phyloP scores from a whole-genome alignment of 2,888 invertebrate genomes.

The Xestia rhomboidea region DNA sequence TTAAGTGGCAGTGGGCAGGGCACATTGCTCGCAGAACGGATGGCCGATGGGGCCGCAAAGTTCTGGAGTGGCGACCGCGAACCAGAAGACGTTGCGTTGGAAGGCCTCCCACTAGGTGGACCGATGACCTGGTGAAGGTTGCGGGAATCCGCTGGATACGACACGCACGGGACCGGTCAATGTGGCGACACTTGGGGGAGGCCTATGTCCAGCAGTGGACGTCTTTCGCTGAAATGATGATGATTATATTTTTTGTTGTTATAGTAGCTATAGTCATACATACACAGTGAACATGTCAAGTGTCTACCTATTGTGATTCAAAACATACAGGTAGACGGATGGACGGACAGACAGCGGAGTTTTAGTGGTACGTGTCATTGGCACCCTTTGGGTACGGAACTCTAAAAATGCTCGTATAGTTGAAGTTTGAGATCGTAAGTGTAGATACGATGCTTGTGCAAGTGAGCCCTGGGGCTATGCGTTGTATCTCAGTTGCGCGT shows the following conservation, averaged over 20 bases:
- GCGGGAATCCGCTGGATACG: too few species aligned
- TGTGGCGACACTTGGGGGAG: too few species aligned
- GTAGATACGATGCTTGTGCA: conserved; percentile 78
- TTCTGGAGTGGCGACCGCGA: too few species aligned
- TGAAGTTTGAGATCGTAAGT: conserved; percentile 76
- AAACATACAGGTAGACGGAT: background rate
- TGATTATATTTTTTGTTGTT: background rate
- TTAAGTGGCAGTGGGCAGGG: too few species aligned
- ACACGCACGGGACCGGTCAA: too few species aligned
- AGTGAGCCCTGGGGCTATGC: conserved; percentile 77
- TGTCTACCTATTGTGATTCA: background rate
- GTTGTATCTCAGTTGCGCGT: conserved; percentile 74
- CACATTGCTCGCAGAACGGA: too few species aligned
- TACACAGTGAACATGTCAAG: background rate
- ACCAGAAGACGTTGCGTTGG: too few species aligned
- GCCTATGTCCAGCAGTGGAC: too few species aligned
- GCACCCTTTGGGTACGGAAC: background rate
- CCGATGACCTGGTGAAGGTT: too few species aligned
- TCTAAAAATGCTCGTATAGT: conserved; percentile 62
- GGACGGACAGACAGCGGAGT: background rate
- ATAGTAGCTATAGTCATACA: background rate
- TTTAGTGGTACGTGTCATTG: background rate
- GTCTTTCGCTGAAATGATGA: too few species aligned
- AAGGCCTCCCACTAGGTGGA: too few species aligned
- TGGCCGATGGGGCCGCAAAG: too few species aligned